phyloP scores from a whole-genome alignment of 2,888 invertebrate species.

The Patella pellucida region DNA sequence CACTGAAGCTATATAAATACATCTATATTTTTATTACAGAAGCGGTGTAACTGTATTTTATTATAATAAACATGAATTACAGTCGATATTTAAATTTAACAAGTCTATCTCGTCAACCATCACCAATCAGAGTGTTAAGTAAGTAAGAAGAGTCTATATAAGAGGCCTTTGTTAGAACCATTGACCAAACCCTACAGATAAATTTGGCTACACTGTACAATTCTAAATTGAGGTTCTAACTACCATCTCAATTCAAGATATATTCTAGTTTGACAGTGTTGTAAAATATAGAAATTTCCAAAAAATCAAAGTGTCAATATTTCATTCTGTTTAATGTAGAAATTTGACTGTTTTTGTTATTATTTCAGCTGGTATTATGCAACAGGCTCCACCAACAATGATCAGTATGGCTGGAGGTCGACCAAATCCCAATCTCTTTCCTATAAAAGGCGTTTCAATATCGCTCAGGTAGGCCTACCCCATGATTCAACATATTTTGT shows the following conservation, averaged over 20 bases:
- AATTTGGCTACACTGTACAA: too few species aligned
- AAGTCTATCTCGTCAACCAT: slow-evolving; percentile 58
- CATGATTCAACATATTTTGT: neutral
- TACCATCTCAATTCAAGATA: neutral
- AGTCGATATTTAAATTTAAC: slow-evolving; percentile 54
- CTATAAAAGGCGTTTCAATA: slow-evolving; percentile 58
- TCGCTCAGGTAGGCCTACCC: slow-evolving; percentile 56
- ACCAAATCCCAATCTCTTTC: slow-evolving; percentile 66
- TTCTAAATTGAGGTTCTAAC: neutral
- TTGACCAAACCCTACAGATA: too few species aligned
- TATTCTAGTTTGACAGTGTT: neutral
- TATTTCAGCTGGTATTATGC: slow-evolving; percentile 55
- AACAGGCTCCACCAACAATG: slow-evolving; percentile 59
- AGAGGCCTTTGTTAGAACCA: neutral
- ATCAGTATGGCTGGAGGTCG: slow-evolving; percentile 65
- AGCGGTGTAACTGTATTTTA: too few species aligned
- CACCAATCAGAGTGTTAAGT: slow-evolving; percentile 63
- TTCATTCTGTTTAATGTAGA: neutral
- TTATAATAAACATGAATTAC: slow-evolving; percentile 53
- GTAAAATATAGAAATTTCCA: too few species aligned
- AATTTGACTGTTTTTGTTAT: neutral
- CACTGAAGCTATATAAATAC: too few species aligned
- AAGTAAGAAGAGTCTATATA: slow-evolving; percentile 32
- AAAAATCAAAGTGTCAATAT: neutral
- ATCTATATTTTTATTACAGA: too few species aligned